Percentiles rank a stretch among this genome's conserved stretches.
These are phyloP conservation scores for Oscheius onirici DNA, from an alignment of 2,888 invertebrate species.

Conservation along the genomic window DNA sequence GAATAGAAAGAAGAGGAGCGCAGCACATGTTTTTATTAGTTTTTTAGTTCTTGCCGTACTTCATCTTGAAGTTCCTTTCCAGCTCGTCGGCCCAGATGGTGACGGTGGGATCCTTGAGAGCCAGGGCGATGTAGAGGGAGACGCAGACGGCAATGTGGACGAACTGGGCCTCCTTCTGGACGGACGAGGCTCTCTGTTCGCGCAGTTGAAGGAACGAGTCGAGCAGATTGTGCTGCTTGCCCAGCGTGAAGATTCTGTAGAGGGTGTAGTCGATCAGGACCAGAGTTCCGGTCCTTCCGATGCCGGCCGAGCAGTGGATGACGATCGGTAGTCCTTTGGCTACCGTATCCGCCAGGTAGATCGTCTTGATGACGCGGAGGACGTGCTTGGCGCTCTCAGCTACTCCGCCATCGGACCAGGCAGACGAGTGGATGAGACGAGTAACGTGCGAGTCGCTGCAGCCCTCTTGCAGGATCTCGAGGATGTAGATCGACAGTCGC, in stretches of 20 bases:
- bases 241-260: conserved; percentile 10
- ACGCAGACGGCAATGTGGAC: conserved; percentile 8
- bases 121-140: conserved; percentile 11
- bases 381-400: background rate
- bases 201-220: conserved; percentile 22
- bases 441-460: conserved; percentile 14
- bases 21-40: background rate
- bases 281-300: conserved; percentile 23
- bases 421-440: conserved; percentile 15
- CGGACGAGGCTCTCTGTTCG: conserved; percentile 28
- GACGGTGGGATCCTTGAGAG: background rate
- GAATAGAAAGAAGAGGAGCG: background rate
- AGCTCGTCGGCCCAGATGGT: background rate
- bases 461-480: conserved; percentile 21
- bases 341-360: conserved; percentile 2
- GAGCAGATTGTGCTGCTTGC: conserved; percentile 7
- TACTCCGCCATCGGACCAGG: conserved; percentile 19
- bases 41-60: background rate
- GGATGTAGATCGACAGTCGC: background rate
- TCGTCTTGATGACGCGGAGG: conserved; percentile 15
- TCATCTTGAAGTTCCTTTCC: conserved; percentile 3
- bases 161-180: conserved; percentile 36
- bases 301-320: conserved; percentile 25
- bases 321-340: conserved; percentile 13
- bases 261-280: conserved; percentile 20